Conservation (phyloP, 2,113 vertebrate species). For the Mirounga angustirostris region DNA sequence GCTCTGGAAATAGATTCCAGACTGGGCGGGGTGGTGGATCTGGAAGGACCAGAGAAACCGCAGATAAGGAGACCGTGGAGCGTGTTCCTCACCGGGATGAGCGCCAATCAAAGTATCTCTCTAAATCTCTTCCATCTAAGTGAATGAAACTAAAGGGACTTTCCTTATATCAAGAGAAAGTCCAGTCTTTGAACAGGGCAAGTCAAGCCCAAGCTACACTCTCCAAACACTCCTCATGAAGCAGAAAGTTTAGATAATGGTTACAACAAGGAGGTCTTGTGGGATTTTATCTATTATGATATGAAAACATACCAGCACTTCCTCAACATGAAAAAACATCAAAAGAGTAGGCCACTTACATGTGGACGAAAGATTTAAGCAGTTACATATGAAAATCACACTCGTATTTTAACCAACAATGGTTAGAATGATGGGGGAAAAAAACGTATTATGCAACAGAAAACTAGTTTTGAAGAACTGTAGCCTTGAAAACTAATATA, state of each 20-base stretch:
- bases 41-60: background rate
- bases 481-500: slow-evolving; percentile 46
- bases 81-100: background rate
- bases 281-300: background rate
- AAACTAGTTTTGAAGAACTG: slow-evolving; percentile 35
- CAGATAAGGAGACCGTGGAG: accelerated
- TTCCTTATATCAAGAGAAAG: background rate
- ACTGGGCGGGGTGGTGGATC: background rate
- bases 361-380: background rate
- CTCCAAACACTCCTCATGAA: slow-evolving; percentile 3
- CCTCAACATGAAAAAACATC: background rate
- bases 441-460: background rate
- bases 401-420: background rate
- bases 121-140: background rate
- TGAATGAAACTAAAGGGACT: background rate
- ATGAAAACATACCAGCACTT: background rate
- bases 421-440: background rate
- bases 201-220: background rate
- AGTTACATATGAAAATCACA: slow-evolving; percentile 40
- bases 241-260: background rate
- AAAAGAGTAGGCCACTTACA: background rate
- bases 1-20: background rate
- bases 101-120: background rate
- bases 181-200: background rate
- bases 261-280: background rate